Evolutionary conservation across 2,797 vertebrate species (phyloP), one percentile per base, ranked within the genome.

Genomic region (Malacoraja senta): DNA sequence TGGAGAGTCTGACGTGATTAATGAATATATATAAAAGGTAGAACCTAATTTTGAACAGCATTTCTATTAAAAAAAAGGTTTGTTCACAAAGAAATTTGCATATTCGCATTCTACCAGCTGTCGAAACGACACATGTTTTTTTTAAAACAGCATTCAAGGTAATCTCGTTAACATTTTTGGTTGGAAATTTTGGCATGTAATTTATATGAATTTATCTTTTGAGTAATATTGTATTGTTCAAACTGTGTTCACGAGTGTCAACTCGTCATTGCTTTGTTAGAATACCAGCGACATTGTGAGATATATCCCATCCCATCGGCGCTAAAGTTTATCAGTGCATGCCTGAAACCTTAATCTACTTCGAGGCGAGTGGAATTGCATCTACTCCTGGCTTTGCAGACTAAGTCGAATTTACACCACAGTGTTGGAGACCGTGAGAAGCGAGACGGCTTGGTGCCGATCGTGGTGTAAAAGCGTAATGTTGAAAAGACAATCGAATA

Each of bases 401-500:
- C 44, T 32, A 88, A 35, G 61, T 68, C 63, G 61, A 65, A 35
- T 68, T 68, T 65, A 68, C 63, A 88, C 29, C 3, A 61, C 81
- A 84, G 13, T 21, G 6, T 53, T 21, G 4, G 44, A 74, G 72
- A 2, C 61, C 58, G 91, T 76, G 91, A 93, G 76, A 77, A 78
- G 29, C 44, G 71, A n/a, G 53, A 10, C 72, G 29, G 71, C 17
- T 77, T 77, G 44, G 91, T 74, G 71, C 26, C 38, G 76, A 9
- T n/a, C 53, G 76, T n/a, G 76, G 19, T 93, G 58, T n/a, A 61
- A 32, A 77, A 19, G 71, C 71, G 19, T 53, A 72, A 76, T 92
- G 90, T 76, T 26, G 38, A 76, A 92, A 92, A 92, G 90, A 92
- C 90, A 92, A 92, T 76, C 90, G 90, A 92, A 92, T 44, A 58